Conservation (phyloP, 2,113 vertebrate species). For the Actenoides hombroni region DNA sequence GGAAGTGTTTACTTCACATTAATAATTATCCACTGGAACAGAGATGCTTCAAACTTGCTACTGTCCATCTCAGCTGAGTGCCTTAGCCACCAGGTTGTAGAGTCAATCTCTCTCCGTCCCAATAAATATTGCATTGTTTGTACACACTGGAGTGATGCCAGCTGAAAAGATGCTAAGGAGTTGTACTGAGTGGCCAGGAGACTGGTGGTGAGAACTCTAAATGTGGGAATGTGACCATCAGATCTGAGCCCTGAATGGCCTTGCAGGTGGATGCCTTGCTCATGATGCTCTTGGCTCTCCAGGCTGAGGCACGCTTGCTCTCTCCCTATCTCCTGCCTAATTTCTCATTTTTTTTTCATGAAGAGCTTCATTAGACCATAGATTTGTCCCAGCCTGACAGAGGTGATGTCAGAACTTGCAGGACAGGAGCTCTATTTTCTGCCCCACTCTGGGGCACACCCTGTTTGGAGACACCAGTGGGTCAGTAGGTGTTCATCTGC, state of each 20-base stretch:
- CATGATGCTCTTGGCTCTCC: not conserved
- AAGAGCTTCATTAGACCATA: not conserved
- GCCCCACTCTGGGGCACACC: not conserved
- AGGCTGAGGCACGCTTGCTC: fast-evolving
- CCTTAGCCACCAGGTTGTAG: not conserved
- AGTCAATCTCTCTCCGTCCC: not conserved
- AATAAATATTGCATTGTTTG: not conserved
- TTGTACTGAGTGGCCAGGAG: not conserved
- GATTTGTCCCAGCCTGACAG: not conserved
- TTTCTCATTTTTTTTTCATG: not conserved
- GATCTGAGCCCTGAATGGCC: not conserved
- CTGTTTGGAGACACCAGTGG: not conserved
- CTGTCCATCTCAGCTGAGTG: not conserved
- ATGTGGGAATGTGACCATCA: not conserved
- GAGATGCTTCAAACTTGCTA: not conserved
- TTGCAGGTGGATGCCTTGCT: not conserved
- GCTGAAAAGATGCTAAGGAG: not conserved
- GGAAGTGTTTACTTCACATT: not conserved
- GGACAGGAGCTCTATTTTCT: not conserved
- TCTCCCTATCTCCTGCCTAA: not conserved
- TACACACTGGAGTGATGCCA: not conserved
- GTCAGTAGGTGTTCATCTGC: not conserved
- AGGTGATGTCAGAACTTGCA: not conserved
- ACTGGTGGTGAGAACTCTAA: not conserved
- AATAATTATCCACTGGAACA: not conserved